phyloP scores from a whole-genome alignment of 2,888 invertebrate species.

The Trissolcus japonicus region DNA sequence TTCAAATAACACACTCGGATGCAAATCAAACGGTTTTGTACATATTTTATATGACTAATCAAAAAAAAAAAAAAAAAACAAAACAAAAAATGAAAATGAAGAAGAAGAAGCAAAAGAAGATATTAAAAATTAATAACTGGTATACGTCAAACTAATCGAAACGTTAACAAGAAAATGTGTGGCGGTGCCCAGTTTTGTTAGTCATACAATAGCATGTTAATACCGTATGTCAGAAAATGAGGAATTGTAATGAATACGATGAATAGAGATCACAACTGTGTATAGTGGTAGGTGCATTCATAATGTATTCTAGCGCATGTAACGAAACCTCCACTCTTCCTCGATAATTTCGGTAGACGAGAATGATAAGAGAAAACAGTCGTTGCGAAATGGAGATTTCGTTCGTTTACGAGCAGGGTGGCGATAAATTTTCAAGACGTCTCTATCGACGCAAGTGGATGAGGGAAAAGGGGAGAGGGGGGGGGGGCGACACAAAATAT shows the following conservation, averaged over 20 bases:
- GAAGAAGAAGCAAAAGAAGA: too few relatives aligned
- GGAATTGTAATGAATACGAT: slow-evolving; percentile 59
- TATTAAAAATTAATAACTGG: slow-evolving; percentile 11
- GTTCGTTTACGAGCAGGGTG: slow-evolving; percentile 61
- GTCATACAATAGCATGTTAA: slow-evolving; percentile 58
- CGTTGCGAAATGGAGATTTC: slow-evolving; percentile 64
- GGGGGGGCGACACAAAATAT: slow-evolving; percentile 32
- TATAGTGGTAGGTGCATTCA: slow-evolving; percentile 52
- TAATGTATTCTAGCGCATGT: slow-evolving; percentile 57
- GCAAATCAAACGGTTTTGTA: neutral
- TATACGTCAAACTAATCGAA: slow-evolving; percentile 43
- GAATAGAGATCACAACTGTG: slow-evolving; percentile 56
- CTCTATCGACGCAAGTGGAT: slow-evolving; percentile 59
- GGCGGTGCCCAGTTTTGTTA: slow-evolving; percentile 53
- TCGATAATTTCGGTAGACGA: slow-evolving; percentile 59
- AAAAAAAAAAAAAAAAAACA: neutral
- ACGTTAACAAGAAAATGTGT: slow-evolving; percentile 52
- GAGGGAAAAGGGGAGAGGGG: too few relatives aligned
- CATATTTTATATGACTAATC: neutral
- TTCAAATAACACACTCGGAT: neutral
- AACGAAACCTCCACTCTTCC: slow-evolving; percentile 58
- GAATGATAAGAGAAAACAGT: slow-evolving; percentile 61
- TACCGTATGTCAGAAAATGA: slow-evolving; percentile 58
- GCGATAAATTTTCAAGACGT: slow-evolving; percentile 66
- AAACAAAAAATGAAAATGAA: neutral